Evolutionary conservation across 2,888 invertebrate genomes (phyloP).

Genomic region (Nesidiocoris tenuis): DNA sequence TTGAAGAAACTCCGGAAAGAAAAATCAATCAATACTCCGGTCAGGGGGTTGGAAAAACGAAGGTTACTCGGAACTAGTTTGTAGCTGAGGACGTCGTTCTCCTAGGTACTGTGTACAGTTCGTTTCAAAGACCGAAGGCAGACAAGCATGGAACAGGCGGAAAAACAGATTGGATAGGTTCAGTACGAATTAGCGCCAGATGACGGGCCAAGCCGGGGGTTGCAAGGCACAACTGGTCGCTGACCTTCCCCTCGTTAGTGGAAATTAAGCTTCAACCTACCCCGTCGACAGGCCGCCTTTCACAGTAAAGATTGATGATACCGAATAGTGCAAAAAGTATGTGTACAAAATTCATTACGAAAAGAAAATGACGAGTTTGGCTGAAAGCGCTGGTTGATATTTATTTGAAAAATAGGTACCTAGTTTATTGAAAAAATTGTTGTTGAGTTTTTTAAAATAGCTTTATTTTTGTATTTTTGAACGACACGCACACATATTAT

Average conservation of each 20-base stretch:
- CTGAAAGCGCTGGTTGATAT: too few relatives aligned
- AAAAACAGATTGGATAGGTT: slow-evolving; percentile 25
- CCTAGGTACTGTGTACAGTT: not conserved
- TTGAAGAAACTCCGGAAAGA: slow-evolving; percentile 14
- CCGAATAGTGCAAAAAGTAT: not conserved
- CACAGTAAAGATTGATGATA: not conserved
- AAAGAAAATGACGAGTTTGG: too few relatives aligned
- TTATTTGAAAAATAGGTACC: too few relatives aligned
- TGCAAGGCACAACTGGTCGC: slow-evolving; percentile 19
- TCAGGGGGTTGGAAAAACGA: not conserved
- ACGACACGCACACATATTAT: too few relatives aligned
- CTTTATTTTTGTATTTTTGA: too few relatives aligned
- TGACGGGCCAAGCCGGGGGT: slow-evolving; percentile 11
- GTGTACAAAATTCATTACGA: not conserved
- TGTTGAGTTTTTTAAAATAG: too few relatives aligned
- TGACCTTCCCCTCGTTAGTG: slow-evolving; percentile 37
- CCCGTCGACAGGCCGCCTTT: not conserved
- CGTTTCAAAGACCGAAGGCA: slow-evolving; percentile 1
- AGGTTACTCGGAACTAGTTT: slow-evolving; percentile 11
- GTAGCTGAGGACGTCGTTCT: slow-evolving; percentile 7
- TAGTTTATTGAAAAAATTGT: too few relatives aligned
- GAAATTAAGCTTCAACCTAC: slow-evolving; percentile 9
- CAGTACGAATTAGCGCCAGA: slow-evolving; percentile 36
- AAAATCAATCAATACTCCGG: slow-evolving; percentile 31
- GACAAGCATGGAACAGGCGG: not conserved